Evolutionary conservation across 2,888 invertebrate genomes (phyloP), one percentile per base, ranked within the genome.

Genomic region (Allygus modestus): DNA sequence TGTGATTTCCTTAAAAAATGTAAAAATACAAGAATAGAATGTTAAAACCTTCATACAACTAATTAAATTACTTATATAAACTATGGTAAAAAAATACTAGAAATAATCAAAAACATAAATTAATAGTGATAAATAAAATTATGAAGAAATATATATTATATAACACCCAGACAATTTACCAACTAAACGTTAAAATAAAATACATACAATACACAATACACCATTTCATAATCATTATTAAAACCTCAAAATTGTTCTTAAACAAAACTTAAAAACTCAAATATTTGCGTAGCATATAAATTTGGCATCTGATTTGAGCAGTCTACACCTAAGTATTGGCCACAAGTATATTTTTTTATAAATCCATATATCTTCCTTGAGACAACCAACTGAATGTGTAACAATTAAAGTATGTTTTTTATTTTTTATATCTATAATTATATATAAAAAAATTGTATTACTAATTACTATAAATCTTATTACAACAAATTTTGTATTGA

Each of bases 251-350:
- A 9, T 37, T 37, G 37, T 37, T 37, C 9, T 37, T n/a, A 9
- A 37, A 37, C 37, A 37, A 7, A 7, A 37, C 9, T 37, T 37
- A 4, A 37, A 9, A 37, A 7, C 37, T 37, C 37, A 37, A 37
- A 2, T 46, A 15, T 15, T 46, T 65, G 28, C 65, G 23, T 65
- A 65, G 7, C 15, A 65, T 65, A 65, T 65, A 65, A n/a, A 31
- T 65, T 65, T 65, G 65, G 65, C 65, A 65, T 65, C 65, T 28
- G 5, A 65, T 65, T 65, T 65, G 65, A 65, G 65, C 65, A 65
- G 28, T 15, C 31, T 28, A 65, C 7, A 28, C 1, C 26, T 58
- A 65, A 17, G 1, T n/a, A 58, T 58, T 58, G 58, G 58, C 23
- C 58, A 37, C 37, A 4, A 37, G 37, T 37, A n/a, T n/a, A n/a